phyloP scores from a whole-genome alignment of 2,113 vertebrate genomes.

The Zingel zingel region DNA sequence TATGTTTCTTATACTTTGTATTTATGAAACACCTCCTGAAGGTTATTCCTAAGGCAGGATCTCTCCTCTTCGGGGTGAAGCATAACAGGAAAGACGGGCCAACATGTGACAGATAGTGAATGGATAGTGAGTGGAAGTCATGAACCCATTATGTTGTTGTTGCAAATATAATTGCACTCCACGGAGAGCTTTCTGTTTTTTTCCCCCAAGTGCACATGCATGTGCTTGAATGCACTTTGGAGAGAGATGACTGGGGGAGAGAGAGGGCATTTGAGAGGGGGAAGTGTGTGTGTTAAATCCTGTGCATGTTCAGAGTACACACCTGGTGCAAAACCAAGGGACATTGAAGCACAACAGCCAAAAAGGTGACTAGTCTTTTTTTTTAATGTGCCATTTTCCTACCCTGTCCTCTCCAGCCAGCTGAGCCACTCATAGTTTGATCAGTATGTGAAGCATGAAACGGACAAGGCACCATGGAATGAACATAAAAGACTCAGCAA shows the following conservation, averaged over 20 bases:
- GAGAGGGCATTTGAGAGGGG: conserved; percentile 35
- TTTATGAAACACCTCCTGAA: conserved; percentile 52
- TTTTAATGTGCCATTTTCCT: conserved; percentile 33
- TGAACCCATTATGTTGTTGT: conserved; percentile 39
- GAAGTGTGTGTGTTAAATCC: conserved; percentile 42
- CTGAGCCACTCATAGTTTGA: conserved; percentile 66
- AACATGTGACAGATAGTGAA: conserved; percentile 3
- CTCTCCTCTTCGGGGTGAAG: conserved; percentile 1
- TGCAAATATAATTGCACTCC: conserved; percentile 29
- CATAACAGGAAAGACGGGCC: conserved; percentile 8
- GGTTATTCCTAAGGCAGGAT: conserved; percentile 21
- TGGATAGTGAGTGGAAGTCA: conserved; percentile 9
- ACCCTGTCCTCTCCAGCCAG: conserved; percentile 50
- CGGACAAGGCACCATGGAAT: conserved; percentile 47
- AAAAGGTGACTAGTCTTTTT: conserved; percentile 43
- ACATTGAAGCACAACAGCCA: conserved; percentile 50
- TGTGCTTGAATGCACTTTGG: conserved; percentile 37
- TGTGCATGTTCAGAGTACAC: conserved; percentile 23
- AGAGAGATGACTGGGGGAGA: conserved; percentile 24
- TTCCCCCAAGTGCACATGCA: background rate
- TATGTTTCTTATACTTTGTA: conserved; percentile 43
- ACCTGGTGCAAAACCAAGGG: conserved; percentile 56
- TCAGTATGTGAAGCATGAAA: conserved; percentile 58
- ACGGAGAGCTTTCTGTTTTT: background rate
- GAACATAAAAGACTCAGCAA: conserved; percentile 61